These are phyloP conservation scores for Macrochelys suwanniensis DNA, from an alignment of 2,797 vertebrate genomes.

Conservation along the genomic window DNA sequence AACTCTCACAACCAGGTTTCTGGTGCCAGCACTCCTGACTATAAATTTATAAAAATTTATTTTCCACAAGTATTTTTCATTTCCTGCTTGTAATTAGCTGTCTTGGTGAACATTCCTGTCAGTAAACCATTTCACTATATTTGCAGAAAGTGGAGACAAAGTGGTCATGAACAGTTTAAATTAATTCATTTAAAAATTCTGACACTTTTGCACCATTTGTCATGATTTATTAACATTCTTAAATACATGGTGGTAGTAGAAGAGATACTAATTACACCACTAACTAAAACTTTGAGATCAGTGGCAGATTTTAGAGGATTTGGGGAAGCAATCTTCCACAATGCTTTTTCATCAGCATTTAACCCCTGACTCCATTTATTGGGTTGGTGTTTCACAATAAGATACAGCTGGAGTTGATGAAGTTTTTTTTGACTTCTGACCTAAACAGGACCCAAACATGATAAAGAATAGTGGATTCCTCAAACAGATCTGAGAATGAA, in stretches of 20 bases:
- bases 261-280: neutral
- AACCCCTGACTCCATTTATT: neutral
- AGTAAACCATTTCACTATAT: neutral
- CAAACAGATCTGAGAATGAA: neutral
- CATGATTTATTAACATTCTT: neutral
- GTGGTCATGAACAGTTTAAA: neutral
- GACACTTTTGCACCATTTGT: neutral
- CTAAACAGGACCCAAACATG: neutral
- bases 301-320: neutral
- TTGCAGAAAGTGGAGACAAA: neutral
- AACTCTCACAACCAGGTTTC: neutral
- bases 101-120: neutral
- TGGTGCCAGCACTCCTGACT: neutral
- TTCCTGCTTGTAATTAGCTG: neutral
- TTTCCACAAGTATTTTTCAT: neutral
- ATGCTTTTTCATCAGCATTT: neutral
- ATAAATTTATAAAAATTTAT: neutral
- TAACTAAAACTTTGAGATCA: neutral
- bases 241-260: neutral
- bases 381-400: neutral
- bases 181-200: neutral
- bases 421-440: neutral
- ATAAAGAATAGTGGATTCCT: neutral
- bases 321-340: neutral
- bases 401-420: neutral